phyloP scores from a whole-genome alignment of 1,140 invertebrate genomes.

The Pachyrhynchus sulphureomaculatus region DNA sequence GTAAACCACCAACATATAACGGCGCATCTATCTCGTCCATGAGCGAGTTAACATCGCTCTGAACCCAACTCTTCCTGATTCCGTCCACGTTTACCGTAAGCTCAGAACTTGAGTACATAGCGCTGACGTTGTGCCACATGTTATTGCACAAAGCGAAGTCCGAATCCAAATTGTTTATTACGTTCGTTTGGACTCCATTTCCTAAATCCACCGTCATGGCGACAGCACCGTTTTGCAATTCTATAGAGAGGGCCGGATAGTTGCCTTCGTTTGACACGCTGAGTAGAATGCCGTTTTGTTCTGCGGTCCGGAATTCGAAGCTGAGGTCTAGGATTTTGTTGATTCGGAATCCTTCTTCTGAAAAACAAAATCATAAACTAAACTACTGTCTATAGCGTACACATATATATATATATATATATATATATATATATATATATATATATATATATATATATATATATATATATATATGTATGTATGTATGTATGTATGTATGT shows the following conservation, averaged over 20 bases:
- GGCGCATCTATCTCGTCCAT: constrained; percentile 60
- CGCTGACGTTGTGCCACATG: constrained; percentile 81
- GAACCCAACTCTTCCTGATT: constrained; percentile 51
- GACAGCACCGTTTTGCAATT: constrained; percentile 76
- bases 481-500: no score
- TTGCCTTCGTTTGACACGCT: constrained; percentile 65
- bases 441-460: no score
- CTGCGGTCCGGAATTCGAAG: constrained; percentile 82
- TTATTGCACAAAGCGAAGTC: constrained; percentile 79
- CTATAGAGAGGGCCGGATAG: constrained; percentile 70
- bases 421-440: no score
- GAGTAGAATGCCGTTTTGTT: constrained; percentile 77
- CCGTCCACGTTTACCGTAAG: constrained; percentile 74
- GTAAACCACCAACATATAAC: constrained; percentile 82
- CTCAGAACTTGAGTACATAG: constrained; percentile 68
- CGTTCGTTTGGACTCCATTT: constrained; percentile 60
- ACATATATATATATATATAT: no score
- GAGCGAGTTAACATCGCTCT: constrained; percentile 42
- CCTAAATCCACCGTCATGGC: constrained; percentile 70
- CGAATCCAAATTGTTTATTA: constrained; percentile 61
- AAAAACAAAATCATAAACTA: constrained; percentile 35
- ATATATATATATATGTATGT: no score
- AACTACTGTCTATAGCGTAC: neutral
- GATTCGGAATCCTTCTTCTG: constrained; percentile 71
- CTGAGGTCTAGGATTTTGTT: constrained; percentile 69